Percentiles rank a stretch among this genome's conserved stretches.
phyloP scores from a whole-genome alignment of 2,888 invertebrate species.

The Oasisia sp. region DNA sequence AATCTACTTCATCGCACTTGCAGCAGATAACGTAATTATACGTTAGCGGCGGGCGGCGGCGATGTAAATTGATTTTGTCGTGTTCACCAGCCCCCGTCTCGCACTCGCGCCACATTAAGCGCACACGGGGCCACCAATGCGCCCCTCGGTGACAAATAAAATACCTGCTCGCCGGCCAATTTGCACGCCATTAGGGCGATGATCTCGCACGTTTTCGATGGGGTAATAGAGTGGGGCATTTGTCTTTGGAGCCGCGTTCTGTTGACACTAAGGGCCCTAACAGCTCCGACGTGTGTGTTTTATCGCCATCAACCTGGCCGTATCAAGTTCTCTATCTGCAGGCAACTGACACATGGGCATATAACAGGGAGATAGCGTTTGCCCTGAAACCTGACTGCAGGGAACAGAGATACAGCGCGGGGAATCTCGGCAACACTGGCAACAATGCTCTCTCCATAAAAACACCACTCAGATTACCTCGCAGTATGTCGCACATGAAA shows the following conservation, averaged over 20 bases:
- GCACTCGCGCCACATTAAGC: neutral
- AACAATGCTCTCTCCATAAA: neutral
- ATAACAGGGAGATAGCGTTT: neutral
- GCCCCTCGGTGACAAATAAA: neutral
- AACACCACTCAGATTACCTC: neutral
- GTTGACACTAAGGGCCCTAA: neutral
- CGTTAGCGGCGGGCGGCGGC: neutral
- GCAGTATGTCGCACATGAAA: neutral
- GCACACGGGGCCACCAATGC: neutral
- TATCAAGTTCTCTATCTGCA: neutral
- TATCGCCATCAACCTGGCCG: neutral
- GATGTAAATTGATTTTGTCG: constrained; percentile 3
- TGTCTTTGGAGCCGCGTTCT: neutral
- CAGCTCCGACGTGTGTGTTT: neutral
- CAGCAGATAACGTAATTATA: constrained; percentile 12
- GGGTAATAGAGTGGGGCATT: neutral
- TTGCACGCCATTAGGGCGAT: neutral
- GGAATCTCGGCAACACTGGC: neutral
- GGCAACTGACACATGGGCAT: constrained; percentile 12
- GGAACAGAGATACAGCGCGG: neutral
- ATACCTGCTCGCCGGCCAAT: neutral
- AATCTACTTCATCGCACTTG: constrained; percentile 8
- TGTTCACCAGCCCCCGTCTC: neutral
- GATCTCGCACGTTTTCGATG: neutral
- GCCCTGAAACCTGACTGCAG: neutral